phyloP scores from a whole-genome alignment of 2,888 invertebrate genomes.

The Embidobia sp. region DNA sequence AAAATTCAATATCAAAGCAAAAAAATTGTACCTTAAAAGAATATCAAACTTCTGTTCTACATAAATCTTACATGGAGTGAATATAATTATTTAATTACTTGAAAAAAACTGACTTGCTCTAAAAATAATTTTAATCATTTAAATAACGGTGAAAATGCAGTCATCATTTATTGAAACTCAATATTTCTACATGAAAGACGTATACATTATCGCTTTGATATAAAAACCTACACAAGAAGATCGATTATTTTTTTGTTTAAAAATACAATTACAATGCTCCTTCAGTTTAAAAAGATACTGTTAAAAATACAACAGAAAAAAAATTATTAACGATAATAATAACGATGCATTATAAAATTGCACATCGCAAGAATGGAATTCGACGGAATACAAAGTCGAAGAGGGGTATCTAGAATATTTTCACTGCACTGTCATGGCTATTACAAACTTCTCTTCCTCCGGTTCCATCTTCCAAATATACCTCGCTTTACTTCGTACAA shows the following conservation, averaged over 20 bases:
- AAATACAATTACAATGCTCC: slow-evolving; percentile 52
- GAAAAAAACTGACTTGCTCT: too few species aligned
- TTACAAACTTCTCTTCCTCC: slow-evolving; percentile 28
- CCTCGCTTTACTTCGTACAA: slow-evolving; percentile 31
- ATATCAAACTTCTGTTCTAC: too few species aligned
- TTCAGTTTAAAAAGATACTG: slow-evolving; percentile 6
- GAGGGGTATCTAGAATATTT: slow-evolving; percentile 32
- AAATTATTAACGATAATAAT: slow-evolving; percentile 11
- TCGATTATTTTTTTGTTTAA: slow-evolving; percentile 50
- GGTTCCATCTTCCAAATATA: slow-evolving; percentile 17
- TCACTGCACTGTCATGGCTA: slow-evolving; percentile 50
- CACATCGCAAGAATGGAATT: slow-evolving; percentile 48
- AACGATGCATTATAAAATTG: slow-evolving; percentile 42
- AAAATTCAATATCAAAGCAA: too few species aligned
- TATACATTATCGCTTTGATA: slow-evolving; percentile 59
- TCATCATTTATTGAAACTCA: slow-evolving; percentile 63
- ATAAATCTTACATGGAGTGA: too few species aligned
- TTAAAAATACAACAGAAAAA: background rate
- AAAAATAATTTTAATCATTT: too few species aligned
- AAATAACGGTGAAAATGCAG: slow-evolving; percentile 61
- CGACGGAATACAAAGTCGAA: slow-evolving; percentile 45
- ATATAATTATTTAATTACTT: too few species aligned
- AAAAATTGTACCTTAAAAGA: too few species aligned
- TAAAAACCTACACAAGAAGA: slow-evolving; percentile 61
- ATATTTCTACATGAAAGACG: slow-evolving; percentile 62